Percentiles rank a stretch among this genome's conserved stretches.
phyloP scores from a whole-genome alignment of 2,797 vertebrate genomes.

The Syngnathus rostellatus region DNA sequence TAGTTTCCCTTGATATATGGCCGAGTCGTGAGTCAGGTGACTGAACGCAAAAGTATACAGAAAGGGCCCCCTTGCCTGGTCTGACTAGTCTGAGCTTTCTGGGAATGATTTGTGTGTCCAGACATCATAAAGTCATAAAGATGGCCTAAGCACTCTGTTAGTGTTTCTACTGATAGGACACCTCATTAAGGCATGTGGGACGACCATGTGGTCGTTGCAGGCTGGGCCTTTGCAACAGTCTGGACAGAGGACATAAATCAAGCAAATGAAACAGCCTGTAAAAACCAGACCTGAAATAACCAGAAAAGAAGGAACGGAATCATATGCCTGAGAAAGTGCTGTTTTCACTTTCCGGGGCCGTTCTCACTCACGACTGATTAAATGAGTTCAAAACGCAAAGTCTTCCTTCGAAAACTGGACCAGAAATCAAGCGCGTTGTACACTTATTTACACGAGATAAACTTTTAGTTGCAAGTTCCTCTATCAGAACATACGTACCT shows the following conservation, averaged over 20 bases:
- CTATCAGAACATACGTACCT: constrained; percentile 73
- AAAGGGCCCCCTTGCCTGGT: constrained; percentile 43
- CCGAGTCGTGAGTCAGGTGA: constrained; percentile 55
- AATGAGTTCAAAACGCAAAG: constrained; percentile 46
- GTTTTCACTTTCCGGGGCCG: constrained; percentile 63
- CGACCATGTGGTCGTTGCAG: constrained; percentile 68
- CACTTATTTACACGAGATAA: neutral
- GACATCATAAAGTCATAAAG: constrained; percentile 69
- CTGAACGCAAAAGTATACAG: constrained; percentile 50
- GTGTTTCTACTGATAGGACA: constrained; percentile 76
- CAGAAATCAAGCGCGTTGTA: constrained; percentile 55
- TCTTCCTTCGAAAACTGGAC: constrained; percentile 12
- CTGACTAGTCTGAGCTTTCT: constrained; percentile 51
- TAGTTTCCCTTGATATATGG: constrained; percentile 41
- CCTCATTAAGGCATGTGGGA: constrained; percentile 70
- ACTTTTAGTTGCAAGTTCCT: neutral
- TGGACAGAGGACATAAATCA: constrained; percentile 76
- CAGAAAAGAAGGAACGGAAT: constrained; percentile 56
- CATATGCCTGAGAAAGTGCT: constrained; percentile 62
- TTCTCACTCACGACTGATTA: constrained; percentile 60
- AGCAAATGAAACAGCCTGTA: constrained; percentile 75
- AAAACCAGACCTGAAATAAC: constrained; percentile 70
- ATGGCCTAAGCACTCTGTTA: constrained; percentile 69
- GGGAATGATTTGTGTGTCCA: constrained; percentile 68
- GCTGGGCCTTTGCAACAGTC: constrained; percentile 52